These are phyloP conservation scores for Acropora yongei DNA, from an alignment of 64 coral and sea anemone species.

Conservation along the genomic window DNA sequence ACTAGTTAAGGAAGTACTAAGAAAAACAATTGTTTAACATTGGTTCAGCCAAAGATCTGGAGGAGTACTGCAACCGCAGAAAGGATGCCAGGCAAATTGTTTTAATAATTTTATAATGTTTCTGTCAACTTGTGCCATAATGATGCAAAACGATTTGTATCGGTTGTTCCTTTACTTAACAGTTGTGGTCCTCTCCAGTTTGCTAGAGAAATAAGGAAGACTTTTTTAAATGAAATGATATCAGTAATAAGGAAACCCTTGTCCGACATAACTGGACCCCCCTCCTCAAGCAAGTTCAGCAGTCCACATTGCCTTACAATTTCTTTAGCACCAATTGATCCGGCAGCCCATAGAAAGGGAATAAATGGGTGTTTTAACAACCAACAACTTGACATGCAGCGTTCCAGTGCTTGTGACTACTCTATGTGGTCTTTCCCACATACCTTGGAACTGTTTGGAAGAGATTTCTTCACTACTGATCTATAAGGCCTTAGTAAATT, in stretches of 20 bases:
- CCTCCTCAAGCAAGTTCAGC: slow-evolving; percentile 63
- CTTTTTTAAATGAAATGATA: slow-evolving; percentile 72
- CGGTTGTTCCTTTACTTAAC: slow-evolving; percentile 54
- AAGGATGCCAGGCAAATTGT: slow-evolving; percentile 71
- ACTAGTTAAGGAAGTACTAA: slow-evolving; percentile 48
- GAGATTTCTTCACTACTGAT: slow-evolving; percentile 36
- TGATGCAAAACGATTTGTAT: slow-evolving; percentile 66
- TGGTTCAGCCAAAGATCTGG: slow-evolving; percentile 55
- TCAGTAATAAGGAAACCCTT: slow-evolving; percentile 80
- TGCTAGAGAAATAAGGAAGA: slow-evolving; percentile 81
- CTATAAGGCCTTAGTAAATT: slow-evolving; percentile 46
- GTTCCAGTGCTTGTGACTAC: slow-evolving; percentile 71
- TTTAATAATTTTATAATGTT: slow-evolving; percentile 70
- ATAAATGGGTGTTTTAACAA: slow-evolving; percentile 80
- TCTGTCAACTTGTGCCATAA: slow-evolving; percentile 76
- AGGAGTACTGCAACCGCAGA: slow-evolving; percentile 76
- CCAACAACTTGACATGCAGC: slow-evolving; percentile 63
- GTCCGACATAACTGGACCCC: slow-evolving; percentile 80
- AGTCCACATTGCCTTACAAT: slow-evolving; percentile 67
- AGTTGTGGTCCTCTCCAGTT: slow-evolving; percentile 65
- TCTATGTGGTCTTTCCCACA: slow-evolving; percentile 62
- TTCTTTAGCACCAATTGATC: slow-evolving; percentile 63
- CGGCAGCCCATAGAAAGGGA: slow-evolving; percentile 80
- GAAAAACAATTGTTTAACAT: slow-evolving; percentile 77
- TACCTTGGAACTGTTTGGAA: slow-evolving; percentile 46